Base-by-base conservation (phyloP, 2,888 invertebrate genomes). In the Perdita meconis region DNA sequence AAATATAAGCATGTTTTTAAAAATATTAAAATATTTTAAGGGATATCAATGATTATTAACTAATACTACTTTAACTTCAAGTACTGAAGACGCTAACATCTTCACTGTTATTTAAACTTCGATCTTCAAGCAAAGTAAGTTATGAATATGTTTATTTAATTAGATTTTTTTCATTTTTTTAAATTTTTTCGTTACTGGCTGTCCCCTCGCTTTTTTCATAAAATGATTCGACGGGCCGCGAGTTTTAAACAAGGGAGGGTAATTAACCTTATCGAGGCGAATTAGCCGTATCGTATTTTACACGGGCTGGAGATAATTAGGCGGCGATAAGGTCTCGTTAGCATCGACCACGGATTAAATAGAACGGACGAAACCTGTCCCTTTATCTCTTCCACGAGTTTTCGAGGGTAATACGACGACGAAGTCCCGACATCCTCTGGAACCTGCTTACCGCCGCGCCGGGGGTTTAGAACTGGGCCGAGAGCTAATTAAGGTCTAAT, bases 401-500 rank as follows among this genome's bases (percentile, higher is more conserved):
- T 67, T 77, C 59, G 55, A 55, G 22, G 60, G 66, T 71, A 77
- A 77, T 53, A 60, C 78, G 67, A 78, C 55, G 77, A 77, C 67
- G 55, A 34, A 64, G 64, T 68, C 50, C 22, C 67, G 1, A 55
- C 36, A 40, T 59, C 53, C 47, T 53, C 36, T 40, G 50, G 30
- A 51, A 36, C 50, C 40, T 12, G 26, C 24, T 22, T 0, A 47
- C 44, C 5, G 19, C 38, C 44, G 68, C 42, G 63, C 40, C 40
- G 36, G 50, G 51, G 71, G 81, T 82, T 80, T 83, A 80, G 83
- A 86, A 86, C 80, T 84, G 74, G 80, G 80, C 73, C 72, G 76
- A 78, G 64, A 50, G 79, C 79, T 86, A 86, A 82, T 83, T 86
- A 86, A 80, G 75, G 82, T 72, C 83, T 82, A 86, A 86, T 85